Evolutionary conservation across 2,888 invertebrate genomes (phyloP).

Genomic region (Eupithecia pulchellata): DNA sequence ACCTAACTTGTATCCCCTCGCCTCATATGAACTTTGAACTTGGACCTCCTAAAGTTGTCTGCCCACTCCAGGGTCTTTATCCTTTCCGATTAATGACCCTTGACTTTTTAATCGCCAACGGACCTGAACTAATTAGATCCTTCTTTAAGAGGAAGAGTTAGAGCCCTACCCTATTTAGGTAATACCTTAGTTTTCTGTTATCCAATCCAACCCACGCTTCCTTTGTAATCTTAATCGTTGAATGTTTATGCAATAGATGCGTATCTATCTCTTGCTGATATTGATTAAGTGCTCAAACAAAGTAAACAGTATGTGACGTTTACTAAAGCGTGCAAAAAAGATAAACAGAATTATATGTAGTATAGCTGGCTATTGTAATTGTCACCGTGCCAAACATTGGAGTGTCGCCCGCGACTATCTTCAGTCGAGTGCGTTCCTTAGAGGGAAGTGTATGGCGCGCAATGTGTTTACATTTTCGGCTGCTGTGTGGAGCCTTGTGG

Average conservation of each 20-base stretch:
- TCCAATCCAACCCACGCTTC: slow-evolving; percentile 1
- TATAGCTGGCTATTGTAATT: slow-evolving; percentile 60
- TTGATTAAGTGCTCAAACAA: slow-evolving; percentile 17
- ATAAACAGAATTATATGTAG: slow-evolving; percentile 64
- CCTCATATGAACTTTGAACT: background rate
- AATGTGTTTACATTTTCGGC: slow-evolving; percentile 83
- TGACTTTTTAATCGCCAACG: slow-evolving; percentile 23
- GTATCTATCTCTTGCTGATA: slow-evolving; percentile 18
- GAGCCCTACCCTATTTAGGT: slow-evolving; percentile 3
- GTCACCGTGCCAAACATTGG: slow-evolving; percentile 79
- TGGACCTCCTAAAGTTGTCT: slow-evolving; percentile 11
- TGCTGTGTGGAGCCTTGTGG: slow-evolving; percentile 83
- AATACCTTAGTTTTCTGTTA: slow-evolving; percentile 9
- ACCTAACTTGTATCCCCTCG: no score
- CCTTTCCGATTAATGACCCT: slow-evolving; percentile 15
- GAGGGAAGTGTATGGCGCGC: slow-evolving; percentile 83
- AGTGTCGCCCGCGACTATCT: slow-evolving; percentile 75
- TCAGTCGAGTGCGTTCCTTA: slow-evolving; percentile 82
- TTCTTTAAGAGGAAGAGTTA: slow-evolving; percentile 13
- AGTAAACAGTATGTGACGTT: slow-evolving; percentile 54
- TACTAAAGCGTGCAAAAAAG: slow-evolving; percentile 70
- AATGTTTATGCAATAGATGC: slow-evolving; percentile 18
- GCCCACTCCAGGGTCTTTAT: slow-evolving; percentile 4
- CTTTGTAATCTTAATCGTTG: slow-evolving; percentile 7
- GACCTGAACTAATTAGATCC: slow-evolving; percentile 25